Percentiles rank a stretch among this genome's conserved stretches.
phyloP scores from a whole-genome alignment of 2,888 invertebrate species.

The Lysandra coridon region DNA sequence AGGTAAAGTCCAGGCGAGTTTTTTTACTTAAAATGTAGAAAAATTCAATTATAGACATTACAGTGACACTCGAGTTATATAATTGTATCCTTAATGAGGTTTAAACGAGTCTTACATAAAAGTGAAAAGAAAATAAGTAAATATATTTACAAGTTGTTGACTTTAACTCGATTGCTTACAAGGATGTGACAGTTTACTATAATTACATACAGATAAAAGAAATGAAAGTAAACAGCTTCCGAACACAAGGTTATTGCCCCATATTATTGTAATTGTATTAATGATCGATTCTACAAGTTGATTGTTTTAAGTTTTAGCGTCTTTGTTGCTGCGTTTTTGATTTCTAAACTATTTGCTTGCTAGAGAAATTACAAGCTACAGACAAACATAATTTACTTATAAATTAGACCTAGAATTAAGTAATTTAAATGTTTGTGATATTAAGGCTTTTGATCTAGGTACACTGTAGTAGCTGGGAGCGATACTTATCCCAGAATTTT shows the following conservation, averaged over 20 bases:
- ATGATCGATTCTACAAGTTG: background rate
- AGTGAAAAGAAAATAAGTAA: constrained; percentile 22
- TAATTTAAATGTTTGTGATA: background rate
- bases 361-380: background rate
- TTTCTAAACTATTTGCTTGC: background rate
- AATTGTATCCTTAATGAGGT: constrained; percentile 6
- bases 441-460: background rate
- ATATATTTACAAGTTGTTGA: constrained; percentile 22
- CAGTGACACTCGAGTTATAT: constrained; percentile 7
- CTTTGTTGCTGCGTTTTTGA: background rate
- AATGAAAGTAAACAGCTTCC: constrained; percentile 26
- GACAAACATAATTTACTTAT: background rate
- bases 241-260: constrained; percentile 17
- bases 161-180: background rate
- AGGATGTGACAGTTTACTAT: constrained; percentile 16
- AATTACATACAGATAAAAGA: constrained; percentile 21
- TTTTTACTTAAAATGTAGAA: background rate
- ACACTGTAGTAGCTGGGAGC: background rate
- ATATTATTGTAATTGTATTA: constrained; percentile 20
- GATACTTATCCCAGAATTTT: background rate
- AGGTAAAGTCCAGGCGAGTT: background rate
- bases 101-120: constrained; percentile 11
- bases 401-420: background rate
- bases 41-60: background rate
- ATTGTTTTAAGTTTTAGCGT: background rate